Percentiles rank a stretch among this genome's conserved stretches.
These are phyloP conservation scores for Pseudomyrmex concolor DNA, from an alignment of 1,140 invertebrate genomes.

Conservation along the genomic window DNA sequence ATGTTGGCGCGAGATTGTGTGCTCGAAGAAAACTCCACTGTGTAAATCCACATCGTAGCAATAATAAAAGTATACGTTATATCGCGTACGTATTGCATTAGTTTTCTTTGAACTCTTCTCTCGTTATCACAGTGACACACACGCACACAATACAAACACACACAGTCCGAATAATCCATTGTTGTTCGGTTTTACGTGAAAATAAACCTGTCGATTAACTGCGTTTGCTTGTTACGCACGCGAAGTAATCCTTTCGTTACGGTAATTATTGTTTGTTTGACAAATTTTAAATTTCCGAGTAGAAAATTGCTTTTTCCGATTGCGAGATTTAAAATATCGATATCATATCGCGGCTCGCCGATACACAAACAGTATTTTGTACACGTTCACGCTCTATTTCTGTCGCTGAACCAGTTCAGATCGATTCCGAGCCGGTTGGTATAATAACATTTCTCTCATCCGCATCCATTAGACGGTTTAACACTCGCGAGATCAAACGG, in stretches of 20 bases:
- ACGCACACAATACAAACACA: too few species aligned
- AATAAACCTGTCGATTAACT: conserved; percentile 24
- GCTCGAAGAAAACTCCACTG: not conserved
- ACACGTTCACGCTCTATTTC: not conserved
- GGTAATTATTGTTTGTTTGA: not conserved
- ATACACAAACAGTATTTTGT: not conserved
- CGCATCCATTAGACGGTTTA: conserved; percentile 1
- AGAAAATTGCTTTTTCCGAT: conserved; percentile 24
- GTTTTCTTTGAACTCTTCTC: not conserved
- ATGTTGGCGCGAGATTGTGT: not conserved
- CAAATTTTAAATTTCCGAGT: not conserved
- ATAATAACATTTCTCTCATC: conserved; percentile 5
- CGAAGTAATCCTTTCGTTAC: conserved; percentile 46
- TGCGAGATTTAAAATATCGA: not conserved
- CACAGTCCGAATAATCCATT: too few species aligned
- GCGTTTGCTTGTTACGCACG: conserved; percentile 29
- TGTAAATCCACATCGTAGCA: not conserved
- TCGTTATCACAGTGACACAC: too few species aligned
- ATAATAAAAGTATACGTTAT: conserved; percentile 29
- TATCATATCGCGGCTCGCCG: conserved; percentile 1
- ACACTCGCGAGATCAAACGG: not conserved
- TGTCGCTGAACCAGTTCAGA: not conserved
- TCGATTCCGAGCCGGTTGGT: conserved; percentile 3
- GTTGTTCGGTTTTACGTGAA: too few species aligned
- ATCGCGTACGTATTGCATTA: not conserved